Conservation (phyloP, 2,888 invertebrate species). For the Corbicula japonica region DNA sequence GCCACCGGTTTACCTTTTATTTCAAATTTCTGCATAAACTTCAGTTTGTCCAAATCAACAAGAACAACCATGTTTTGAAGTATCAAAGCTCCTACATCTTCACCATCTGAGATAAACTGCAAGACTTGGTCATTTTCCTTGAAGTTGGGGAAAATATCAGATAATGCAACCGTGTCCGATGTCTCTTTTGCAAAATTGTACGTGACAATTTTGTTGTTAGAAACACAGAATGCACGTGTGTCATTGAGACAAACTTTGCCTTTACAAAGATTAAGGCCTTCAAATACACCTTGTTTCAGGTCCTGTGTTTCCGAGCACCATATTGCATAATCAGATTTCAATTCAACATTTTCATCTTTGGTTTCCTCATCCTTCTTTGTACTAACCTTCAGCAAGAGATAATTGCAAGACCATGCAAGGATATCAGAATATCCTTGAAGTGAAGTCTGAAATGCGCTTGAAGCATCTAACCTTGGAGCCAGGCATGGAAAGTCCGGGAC, state of each 20-base stretch:
- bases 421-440: conserved; percentile 54
- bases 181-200: conserved; percentile 15
- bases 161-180: conserved; percentile 20
- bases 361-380: conserved; percentile 33
- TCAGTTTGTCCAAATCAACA: conserved; percentile 35
- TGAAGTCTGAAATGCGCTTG: conserved; percentile 55
- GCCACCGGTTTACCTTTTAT: conserved; percentile 19
- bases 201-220: conserved; percentile 30
- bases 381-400: conserved; percentile 54
- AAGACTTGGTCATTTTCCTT: conserved; percentile 8
- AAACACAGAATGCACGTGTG: conserved; percentile 16
- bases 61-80: conserved; percentile 17
- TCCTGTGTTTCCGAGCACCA: conserved; percentile 19
- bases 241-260: conserved; percentile 16
- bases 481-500: conserved; percentile 78
- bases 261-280: background rate
- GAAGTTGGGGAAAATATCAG: conserved; percentile 41
- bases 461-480: conserved; percentile 64
- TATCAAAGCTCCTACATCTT: conserved; percentile 14
- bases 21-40: conserved; percentile 31
- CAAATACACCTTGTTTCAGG: background rate
- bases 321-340: conserved; percentile 8
- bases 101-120: conserved; percentile 12
- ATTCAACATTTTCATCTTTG: background rate
- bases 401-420: conserved; percentile 39